Evolutionary conservation across 2,888 invertebrate genomes (phyloP).

Genomic region (Papilio demoleus): DNA sequence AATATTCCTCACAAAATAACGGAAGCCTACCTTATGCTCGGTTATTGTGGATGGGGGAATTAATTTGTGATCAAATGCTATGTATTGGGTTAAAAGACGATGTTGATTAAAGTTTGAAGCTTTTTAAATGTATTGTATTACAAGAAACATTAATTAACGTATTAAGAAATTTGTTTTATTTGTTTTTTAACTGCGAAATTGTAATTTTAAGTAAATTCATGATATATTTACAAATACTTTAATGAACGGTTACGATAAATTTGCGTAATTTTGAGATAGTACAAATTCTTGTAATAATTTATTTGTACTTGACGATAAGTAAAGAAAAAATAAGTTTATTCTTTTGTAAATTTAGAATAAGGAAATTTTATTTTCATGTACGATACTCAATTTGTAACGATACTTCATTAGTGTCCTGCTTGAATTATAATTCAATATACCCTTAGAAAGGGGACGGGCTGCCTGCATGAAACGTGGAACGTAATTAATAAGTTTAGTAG

Average conservation of each 20-base stretch:
- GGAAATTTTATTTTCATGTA: background rate
- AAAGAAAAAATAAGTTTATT: too few relatives aligned
- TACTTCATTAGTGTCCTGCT: background rate
- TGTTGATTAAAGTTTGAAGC: background rate
- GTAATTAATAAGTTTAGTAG: background rate
- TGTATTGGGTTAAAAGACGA: background rate
- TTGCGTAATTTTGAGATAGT: too few relatives aligned
- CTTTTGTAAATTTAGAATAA: too few relatives aligned
- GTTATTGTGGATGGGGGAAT: conserved; percentile 1
- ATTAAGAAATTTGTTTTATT: too few relatives aligned
- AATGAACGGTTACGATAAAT: too few relatives aligned
- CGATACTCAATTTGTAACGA: background rate
- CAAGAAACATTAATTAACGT: too few relatives aligned
- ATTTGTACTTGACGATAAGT: too few relatives aligned
- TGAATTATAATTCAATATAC: background rate
- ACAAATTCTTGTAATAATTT: too few relatives aligned
- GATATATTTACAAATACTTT: too few relatives aligned
- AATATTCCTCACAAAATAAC: background rate
- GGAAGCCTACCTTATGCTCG: background rate
- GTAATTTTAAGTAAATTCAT: too few relatives aligned
- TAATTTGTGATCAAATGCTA: background rate
- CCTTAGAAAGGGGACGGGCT: background rate
- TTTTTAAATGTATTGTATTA: too few relatives aligned
- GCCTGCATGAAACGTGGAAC: conserved; percentile 1
- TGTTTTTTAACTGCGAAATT: too few relatives aligned